A percentile compares a stretch with the other conserved stretches of the same genome.
Evolutionary conservation across 2,797 vertebrate genomes (phyloP).

Genomic region (Microctenopoma lineatum): DNA sequence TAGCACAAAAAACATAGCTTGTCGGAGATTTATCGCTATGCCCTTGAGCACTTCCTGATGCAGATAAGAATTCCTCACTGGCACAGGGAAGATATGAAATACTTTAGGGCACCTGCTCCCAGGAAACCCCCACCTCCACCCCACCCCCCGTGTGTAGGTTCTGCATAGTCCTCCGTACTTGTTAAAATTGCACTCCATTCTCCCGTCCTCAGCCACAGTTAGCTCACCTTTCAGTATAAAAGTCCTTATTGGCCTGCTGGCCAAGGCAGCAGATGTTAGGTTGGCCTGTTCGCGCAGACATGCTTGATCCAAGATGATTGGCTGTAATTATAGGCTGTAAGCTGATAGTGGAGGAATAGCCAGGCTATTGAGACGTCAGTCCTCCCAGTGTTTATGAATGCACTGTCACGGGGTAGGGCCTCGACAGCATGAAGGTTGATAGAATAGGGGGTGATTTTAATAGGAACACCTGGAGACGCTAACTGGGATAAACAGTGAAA

Average conservation of each 20-base stretch:
- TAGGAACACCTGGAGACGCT: slow-evolving; percentile 74
- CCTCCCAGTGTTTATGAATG: slow-evolving; percentile 72
- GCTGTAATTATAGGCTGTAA: slow-evolving; percentile 87
- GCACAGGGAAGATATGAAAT: slow-evolving; percentile 59
- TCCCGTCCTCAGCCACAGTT: slow-evolving; percentile 51
- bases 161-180: slow-evolving; percentile 62
- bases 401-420: slow-evolving; percentile 50
- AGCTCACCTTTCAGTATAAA: slow-evolving; percentile 74
- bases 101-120: slow-evolving; percentile 69
- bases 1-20: slow-evolving; percentile 45
- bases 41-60: slow-evolving; percentile 55
- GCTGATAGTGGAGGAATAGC: slow-evolving; percentile 82
- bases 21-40: slow-evolving; percentile 41
- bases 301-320: slow-evolving; percentile 85
- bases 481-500: slow-evolving; percentile 53
- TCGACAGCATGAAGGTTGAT: slow-evolving; percentile 47
- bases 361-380: slow-evolving; percentile 82
- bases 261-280: slow-evolving; percentile 81
- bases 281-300: slow-evolving; percentile 78
- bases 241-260: slow-evolving; percentile 59
- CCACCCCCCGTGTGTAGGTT: slow-evolving; percentile 28
- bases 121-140: neutral
- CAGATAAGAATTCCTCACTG: slow-evolving; percentile 57
- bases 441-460: slow-evolving; percentile 56
- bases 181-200: slow-evolving; percentile 56